phyloP scores from a whole-genome alignment of 2,113 vertebrate species.

The Pterophyllum scalare region DNA sequence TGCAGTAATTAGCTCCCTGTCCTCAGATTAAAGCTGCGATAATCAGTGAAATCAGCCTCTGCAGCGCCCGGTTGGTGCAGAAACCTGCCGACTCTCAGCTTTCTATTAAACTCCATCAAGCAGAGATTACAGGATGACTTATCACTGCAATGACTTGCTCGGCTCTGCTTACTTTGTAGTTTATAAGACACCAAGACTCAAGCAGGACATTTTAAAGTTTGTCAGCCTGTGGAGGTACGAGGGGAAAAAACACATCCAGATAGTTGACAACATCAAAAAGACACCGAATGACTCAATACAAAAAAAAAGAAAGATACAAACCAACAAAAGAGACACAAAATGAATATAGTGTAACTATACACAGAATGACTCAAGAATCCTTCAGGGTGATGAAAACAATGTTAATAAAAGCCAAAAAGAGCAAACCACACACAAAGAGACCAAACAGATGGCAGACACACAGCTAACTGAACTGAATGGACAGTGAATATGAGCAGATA shows the following conservation, averaged over 20 bases:
- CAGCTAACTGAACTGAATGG: not conserved
- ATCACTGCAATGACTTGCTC: not conserved
- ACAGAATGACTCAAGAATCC: not conserved
- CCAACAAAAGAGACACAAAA: not conserved
- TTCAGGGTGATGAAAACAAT: accelerated
- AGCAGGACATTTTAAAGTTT: not conserved
- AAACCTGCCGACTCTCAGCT: constrained; percentile 45
- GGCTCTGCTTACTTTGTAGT: not conserved
- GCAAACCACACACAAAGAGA: not conserved
- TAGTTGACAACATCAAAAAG: not conserved
- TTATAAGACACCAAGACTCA: not conserved
- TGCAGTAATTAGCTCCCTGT: constrained; percentile 35
- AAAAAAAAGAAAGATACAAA: not conserved
- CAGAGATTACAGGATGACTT: not conserved
- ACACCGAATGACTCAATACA: not conserved
- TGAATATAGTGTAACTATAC: not conserved
- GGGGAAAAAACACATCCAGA: no score
- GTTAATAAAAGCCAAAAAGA: not conserved
- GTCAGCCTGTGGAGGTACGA: no score
- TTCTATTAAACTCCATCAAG: constrained; percentile 4
- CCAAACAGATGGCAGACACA: not conserved
- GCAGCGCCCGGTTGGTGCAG: not conserved
- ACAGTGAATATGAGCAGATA: not conserved
- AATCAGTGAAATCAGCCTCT: constrained; percentile 56
- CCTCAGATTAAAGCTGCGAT: constrained; percentile 34